Percentiles rank a stretch among this genome's conserved stretches.
These are phyloP conservation scores for Diadumene lineata DNA, from an alignment of 92 coral and sea anemone species.

Conservation along the genomic window DNA sequence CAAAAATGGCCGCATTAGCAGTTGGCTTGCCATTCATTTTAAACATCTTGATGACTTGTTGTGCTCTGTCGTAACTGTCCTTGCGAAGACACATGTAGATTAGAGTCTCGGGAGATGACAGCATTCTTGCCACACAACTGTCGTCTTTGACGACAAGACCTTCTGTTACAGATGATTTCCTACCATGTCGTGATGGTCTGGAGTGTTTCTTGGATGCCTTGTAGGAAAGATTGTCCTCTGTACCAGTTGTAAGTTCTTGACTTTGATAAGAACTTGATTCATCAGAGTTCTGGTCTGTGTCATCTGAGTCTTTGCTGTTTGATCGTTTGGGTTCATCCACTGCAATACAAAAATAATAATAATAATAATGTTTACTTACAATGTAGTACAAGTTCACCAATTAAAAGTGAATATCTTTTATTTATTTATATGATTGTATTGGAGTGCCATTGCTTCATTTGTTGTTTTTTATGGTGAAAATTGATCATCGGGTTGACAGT, in stretches of 20 bases:
- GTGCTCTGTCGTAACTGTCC: constrained; percentile 89
- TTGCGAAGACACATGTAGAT: constrained; percentile 98
- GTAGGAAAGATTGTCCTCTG: constrained; percentile 46
- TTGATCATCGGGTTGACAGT: too few relatives aligned
- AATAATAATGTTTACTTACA: too few relatives aligned
- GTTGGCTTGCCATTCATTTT: constrained; percentile 70
- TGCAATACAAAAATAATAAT: neutral
- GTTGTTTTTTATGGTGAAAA: too few relatives aligned
- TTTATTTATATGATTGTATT: too few relatives aligned
- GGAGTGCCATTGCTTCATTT: too few relatives aligned
- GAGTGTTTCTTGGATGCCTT: constrained; percentile 37
- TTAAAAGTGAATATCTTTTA: too few relatives aligned
- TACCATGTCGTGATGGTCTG: constrained; percentile 22
- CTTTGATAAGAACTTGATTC: constrained; percentile 65
- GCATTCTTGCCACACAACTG: constrained; percentile 87
- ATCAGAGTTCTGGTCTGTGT: constrained; percentile 27
- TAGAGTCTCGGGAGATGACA: constrained; percentile 90
- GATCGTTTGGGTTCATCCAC: neutral
- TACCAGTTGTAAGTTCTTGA: constrained; percentile 52
- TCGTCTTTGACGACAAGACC: constrained; percentile 60
- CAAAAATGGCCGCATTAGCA: constrained; percentile 86
- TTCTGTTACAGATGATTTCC: constrained; percentile 40
- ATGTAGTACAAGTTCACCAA: too few relatives aligned
- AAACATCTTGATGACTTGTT: constrained; percentile 93
- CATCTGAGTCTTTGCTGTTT: neutral